These are phyloP conservation scores for Urechis unicinctus DNA, from an alignment of 2,888 invertebrate genomes.

Conservation along the genomic window DNA sequence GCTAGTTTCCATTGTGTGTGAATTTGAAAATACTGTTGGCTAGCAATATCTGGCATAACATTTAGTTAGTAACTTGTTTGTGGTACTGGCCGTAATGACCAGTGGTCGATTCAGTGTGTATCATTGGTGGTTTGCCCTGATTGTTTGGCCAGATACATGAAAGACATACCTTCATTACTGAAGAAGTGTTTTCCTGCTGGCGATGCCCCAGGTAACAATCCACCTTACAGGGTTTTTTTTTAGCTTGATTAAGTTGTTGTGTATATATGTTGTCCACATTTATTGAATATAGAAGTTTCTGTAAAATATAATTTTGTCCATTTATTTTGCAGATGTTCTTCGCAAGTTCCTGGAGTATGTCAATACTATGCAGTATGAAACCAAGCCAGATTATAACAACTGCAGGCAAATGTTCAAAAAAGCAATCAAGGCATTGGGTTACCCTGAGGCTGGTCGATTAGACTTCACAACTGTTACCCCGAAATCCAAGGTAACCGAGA, in stretches of 20 bases:
- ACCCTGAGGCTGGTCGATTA: constrained; percentile 16
- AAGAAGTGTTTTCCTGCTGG: constrained; percentile 53
- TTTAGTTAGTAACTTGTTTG: background rate
- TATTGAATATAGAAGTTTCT: too few species aligned
- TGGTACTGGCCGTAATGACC: too few species aligned
- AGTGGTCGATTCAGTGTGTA: background rate
- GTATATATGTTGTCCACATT: background rate
- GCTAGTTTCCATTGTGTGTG: too few species aligned
- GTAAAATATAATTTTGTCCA: too few species aligned
- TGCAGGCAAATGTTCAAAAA: constrained; percentile 64
- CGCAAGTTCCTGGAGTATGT: constrained; percentile 67
- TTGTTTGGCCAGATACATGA: constrained; percentile 48
- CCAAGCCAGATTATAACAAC: constrained; percentile 70
- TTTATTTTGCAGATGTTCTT: constrained; percentile 55
- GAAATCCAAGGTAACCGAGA: too few species aligned
- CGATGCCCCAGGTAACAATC: constrained; percentile 42
- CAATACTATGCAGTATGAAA: constrained; percentile 65
- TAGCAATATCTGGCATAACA: too few species aligned
- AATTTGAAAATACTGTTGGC: background rate
- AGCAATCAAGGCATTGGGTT: constrained; percentile 56
- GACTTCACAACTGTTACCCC: too few species aligned
- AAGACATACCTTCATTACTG: constrained; percentile 53
- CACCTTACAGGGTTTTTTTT: background rate
- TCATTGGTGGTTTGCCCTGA: background rate
- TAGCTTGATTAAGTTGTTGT: background rate